These are phyloP conservation scores for Nowickia ferox DNA, from an alignment of 2,888 invertebrate genomes.

Conservation along the genomic window DNA sequence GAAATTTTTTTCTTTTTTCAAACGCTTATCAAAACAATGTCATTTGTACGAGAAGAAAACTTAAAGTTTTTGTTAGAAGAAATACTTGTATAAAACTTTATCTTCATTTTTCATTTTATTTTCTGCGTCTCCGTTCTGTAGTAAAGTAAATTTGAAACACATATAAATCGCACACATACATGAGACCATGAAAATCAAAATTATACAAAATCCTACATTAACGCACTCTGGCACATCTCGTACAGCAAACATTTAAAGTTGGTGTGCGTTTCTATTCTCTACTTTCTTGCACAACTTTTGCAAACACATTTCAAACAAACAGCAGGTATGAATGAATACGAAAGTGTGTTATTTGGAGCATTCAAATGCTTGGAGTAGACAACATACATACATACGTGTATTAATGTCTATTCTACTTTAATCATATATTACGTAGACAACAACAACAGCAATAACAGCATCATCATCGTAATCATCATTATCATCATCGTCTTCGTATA, in stretches of 20 bases:
- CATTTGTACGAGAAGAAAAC: conserved; percentile 31
- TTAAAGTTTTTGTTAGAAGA: conserved; percentile 26
- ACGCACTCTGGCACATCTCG: conserved; percentile 21
- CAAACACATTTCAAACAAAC: conserved; percentile 15
- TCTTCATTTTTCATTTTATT: conserved; percentile 34
- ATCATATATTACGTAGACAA: conserved; percentile 45
- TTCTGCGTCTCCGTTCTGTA: neutral
- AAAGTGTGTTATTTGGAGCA: neutral
- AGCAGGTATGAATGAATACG: conserved; percentile 8
- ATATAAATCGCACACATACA: conserved; percentile 44
- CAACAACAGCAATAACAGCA: conserved; percentile 11
- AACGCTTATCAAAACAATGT: conserved; percentile 56
- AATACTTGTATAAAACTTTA: conserved; percentile 37
- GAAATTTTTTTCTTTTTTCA: neutral
- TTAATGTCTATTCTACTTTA: conserved; percentile 44
- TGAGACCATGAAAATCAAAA: conserved; percentile 61
- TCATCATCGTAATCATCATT: neutral
- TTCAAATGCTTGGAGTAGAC: neutral
- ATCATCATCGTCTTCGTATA: neutral
- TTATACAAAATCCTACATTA: conserved; percentile 22
- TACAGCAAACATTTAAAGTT: conserved; percentile 13
- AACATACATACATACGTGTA: neutral
- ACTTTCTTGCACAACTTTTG: conserved; percentile 7
- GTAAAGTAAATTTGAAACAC: conserved; percentile 33
- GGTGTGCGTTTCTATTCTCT: conserved; percentile 3